Evolutionary conservation across 2,797 vertebrate species (phyloP).

Genomic region (Chelonia mydas): DNA sequence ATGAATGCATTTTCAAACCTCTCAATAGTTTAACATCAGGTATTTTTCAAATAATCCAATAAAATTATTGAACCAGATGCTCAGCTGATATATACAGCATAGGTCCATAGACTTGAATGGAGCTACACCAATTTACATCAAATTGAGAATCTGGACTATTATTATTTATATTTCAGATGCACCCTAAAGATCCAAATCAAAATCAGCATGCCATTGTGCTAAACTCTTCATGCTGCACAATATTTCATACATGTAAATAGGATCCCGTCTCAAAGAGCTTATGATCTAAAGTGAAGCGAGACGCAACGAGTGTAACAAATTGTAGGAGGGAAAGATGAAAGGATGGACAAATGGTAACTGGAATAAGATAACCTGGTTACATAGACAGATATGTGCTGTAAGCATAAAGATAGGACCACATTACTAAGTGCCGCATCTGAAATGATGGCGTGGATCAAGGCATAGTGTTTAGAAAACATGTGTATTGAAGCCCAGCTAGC

Average conservation of each 20-base stretch:
- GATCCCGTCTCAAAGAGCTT: not conserved
- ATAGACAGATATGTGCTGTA: not conserved
- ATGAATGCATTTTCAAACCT: not conserved
- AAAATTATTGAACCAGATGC: not conserved
- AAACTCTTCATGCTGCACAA: not conserved
- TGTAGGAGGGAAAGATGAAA: not conserved
- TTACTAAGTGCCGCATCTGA: too few species aligned
- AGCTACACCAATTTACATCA: not conserved
- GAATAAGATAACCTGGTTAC: not conserved
- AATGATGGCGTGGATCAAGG: too few species aligned
- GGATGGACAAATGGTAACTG: not conserved
- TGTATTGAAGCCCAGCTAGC: too few species aligned
- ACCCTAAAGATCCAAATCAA: not conserved
- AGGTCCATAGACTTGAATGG: not conserved
- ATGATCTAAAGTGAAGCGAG: not conserved
- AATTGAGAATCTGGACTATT: not conserved
- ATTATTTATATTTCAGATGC: not conserved
- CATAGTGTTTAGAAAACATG: too few species aligned
- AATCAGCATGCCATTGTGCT: not conserved
- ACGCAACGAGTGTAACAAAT: not conserved
- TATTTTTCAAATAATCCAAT: not conserved
- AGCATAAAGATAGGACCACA: not conserved
- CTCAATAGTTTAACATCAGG: not conserved
- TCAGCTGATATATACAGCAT: not conserved
- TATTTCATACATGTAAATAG: fast-evolving